These are phyloP conservation scores for Dryas iulia DNA, from an alignment of 1,140 invertebrate genomes.

Conservation along the genomic window DNA sequence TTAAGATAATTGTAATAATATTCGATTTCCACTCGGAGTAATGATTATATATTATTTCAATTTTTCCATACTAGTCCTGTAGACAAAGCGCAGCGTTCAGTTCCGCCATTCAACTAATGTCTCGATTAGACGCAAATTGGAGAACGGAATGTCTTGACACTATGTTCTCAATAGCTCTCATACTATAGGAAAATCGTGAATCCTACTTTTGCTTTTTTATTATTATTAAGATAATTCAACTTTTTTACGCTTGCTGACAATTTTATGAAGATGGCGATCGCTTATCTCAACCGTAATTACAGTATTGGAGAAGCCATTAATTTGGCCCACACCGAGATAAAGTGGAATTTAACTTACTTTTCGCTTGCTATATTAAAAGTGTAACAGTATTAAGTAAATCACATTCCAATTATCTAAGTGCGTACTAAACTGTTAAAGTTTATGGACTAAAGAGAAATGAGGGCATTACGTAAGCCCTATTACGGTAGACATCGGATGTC, in stretches of 20 bases:
- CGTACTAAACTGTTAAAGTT: slow-evolving; percentile 25
- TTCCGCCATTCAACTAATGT: too few species aligned
- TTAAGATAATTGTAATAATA: background rate
- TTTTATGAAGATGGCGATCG: slow-evolving; percentile 10
- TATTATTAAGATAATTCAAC: background rate
- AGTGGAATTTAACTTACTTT: slow-evolving; percentile 13
- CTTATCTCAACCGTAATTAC: slow-evolving; percentile 9
- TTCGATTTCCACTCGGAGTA: too few species aligned
- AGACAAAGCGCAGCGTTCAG: too few species aligned
- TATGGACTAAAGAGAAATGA: slow-evolving; percentile 25
- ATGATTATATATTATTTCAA: too few species aligned
- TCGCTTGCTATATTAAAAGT: slow-evolving; percentile 28
- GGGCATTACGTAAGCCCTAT: slow-evolving; percentile 31
- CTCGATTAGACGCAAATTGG: too few species aligned
- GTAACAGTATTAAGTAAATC: slow-evolving; percentile 20
- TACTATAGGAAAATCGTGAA: too few species aligned
- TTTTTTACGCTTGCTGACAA: slow-evolving; percentile 2
- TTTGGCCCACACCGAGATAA: background rate
- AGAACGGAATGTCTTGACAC: too few species aligned
- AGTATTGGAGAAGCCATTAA: slow-evolving; percentile 12
- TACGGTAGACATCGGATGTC: slow-evolving; percentile 23
- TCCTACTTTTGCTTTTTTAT: too few species aligned
- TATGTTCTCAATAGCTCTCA: too few species aligned
- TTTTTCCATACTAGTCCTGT: too few species aligned
- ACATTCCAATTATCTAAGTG: slow-evolving; percentile 25